Evolutionary conservation across 2,888 invertebrate genomes (phyloP).

Genomic region (Sarcophaga variegata): DNA sequence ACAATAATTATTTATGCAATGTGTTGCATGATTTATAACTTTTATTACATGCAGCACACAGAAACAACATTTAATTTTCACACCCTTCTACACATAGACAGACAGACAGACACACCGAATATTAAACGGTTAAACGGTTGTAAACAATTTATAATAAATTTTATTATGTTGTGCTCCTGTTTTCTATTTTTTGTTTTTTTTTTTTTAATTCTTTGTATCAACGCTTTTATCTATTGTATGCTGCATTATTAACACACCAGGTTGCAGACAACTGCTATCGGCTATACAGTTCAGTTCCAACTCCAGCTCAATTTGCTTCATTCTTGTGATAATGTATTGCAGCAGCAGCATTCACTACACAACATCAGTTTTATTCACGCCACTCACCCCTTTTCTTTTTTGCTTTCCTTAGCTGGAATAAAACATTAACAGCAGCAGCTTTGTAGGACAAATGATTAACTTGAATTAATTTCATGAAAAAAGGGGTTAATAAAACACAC

Average conservation of each 20-base stretch:
- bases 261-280: slow-evolving; percentile 66
- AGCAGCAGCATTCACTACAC: not conserved
- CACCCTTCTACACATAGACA: slow-evolving; percentile 45
- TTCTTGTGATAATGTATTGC: not conserved
- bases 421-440: not conserved
- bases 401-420: too few relatives aligned
- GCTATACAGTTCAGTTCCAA: not conserved
- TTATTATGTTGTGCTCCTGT: slow-evolving; percentile 26
- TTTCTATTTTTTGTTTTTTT: not conserved
- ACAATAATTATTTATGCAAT: slow-evolving; percentile 68
- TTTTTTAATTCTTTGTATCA: slow-evolving; percentile 23
- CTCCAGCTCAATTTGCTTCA: not conserved
- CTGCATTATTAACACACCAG: slow-evolving; percentile 61
- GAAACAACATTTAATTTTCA: slow-evolving; percentile 40
- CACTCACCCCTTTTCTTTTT: slow-evolving; percentile 58
- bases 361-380: slow-evolving; percentile 42
- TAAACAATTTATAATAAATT: slow-evolving; percentile 68
- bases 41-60: slow-evolving; percentile 41
- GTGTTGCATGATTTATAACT: slow-evolving; percentile 69
- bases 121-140: slow-evolving; percentile 64
- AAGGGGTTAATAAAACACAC: slow-evolving; percentile 58
- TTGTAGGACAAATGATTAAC: slow-evolving; percentile 67
- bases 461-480: slow-evolving; percentile 66
- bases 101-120: slow-evolving; percentile 55
- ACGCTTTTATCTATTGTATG: slow-evolving; percentile 19